These are phyloP conservation scores for Choreutis nemorana DNA, from an alignment of 2,888 invertebrate species.

Conservation along the genomic window DNA sequence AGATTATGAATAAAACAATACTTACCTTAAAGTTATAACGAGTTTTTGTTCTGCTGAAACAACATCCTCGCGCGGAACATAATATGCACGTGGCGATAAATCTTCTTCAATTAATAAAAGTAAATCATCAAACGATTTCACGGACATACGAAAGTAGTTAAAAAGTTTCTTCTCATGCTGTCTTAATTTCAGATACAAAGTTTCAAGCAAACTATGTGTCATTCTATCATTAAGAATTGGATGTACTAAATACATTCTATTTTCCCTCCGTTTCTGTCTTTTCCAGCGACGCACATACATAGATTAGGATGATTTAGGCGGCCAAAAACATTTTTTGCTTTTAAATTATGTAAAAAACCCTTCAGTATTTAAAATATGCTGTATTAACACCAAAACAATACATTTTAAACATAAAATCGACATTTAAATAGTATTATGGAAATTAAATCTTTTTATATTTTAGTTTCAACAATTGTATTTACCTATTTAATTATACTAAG, in stretches of 20 bases:
- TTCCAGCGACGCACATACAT: too few relatives aligned
- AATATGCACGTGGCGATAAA: constrained; percentile 5
- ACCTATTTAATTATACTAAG: too few relatives aligned
- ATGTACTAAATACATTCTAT: constrained; percentile 8
- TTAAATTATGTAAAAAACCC: too few relatives aligned
- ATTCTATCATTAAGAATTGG: constrained; percentile 7
- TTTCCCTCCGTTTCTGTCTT: constrained; percentile 9
- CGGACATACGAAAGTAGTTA: constrained; percentile 6
- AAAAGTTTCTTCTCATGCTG: constrained; percentile 6
- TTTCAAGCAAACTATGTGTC: constrained; percentile 7
- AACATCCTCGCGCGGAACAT: constrained; percentile 6
- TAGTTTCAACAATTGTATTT: too few relatives aligned
- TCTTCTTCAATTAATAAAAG: constrained; percentile 5
- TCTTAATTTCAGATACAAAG: constrained; percentile 7
- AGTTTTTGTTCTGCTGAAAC: constrained; percentile 7
- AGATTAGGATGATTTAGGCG: too few relatives aligned
- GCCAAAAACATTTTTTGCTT: too few relatives aligned
- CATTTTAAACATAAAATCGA: too few relatives aligned
- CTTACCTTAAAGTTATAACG: constrained; percentile 5
- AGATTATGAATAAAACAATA: constrained; percentile 2
- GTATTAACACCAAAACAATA: too few relatives aligned
- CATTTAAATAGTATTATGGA: too few relatives aligned
- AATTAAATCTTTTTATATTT: too few relatives aligned
- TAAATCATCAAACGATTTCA: constrained; percentile 6
- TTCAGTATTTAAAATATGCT: too few relatives aligned